Conservation (phyloP, 1,140 invertebrate species). For the Andricus grossulariae region DNA sequence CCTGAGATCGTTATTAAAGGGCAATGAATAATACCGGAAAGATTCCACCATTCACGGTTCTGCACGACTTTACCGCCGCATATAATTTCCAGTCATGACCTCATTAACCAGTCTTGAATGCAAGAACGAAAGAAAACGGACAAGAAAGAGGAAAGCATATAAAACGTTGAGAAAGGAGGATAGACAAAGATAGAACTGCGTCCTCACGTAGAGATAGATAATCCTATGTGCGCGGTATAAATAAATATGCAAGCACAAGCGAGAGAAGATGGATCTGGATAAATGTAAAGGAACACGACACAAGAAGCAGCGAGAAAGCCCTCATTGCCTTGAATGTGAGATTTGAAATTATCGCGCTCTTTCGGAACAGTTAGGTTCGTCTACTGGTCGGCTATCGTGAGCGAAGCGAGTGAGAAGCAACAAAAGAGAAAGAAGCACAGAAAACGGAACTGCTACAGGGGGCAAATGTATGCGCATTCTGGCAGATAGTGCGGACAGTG, state of each 20-base stretch:
- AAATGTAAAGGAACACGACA: conserved; percentile 52
- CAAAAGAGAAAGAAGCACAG: conserved; percentile 39
- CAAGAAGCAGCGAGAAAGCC: conserved; percentile 45
- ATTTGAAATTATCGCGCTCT: conserved; percentile 56
- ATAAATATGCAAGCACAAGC: neutral
- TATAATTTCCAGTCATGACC: neutral
- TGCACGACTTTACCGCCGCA: neutral
- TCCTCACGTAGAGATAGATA: neutral
- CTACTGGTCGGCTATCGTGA: conserved; percentile 41
- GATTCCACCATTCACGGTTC: neutral
- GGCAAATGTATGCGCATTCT: conserved; percentile 39
- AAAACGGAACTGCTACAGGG: conserved; percentile 51
- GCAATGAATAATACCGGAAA: conserved; percentile 6
- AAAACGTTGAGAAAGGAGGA: neutral
- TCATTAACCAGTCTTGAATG: neutral
- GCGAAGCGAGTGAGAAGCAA: conserved; percentile 36
- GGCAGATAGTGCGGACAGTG: conserved; percentile 37
- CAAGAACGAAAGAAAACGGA: neutral
- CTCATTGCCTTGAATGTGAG: conserved; percentile 51
- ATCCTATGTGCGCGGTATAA: neutral
- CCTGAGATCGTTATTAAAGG: neutral
- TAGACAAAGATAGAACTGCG: neutral
- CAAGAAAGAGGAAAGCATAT: neutral
- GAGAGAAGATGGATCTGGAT: conserved; percentile 50
- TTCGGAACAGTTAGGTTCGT: conserved; percentile 55